These are phyloP conservation scores for Gandaritis pyraliata DNA, from an alignment of 2,888 invertebrate species.

Conservation along the genomic window DNA sequence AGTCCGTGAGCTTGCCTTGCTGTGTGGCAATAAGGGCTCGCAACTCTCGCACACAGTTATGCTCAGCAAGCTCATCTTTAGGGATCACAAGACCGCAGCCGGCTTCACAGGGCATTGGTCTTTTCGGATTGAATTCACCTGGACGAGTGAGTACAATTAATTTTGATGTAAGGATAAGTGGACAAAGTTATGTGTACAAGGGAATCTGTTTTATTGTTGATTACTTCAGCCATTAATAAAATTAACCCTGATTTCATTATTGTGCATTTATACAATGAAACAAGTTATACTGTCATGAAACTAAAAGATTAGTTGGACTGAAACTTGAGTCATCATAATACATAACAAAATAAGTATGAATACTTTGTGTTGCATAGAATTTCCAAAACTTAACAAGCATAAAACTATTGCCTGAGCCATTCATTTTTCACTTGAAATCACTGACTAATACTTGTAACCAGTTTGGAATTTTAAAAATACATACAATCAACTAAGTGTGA, in stretches of 20 bases:
- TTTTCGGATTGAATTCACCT: conserved; percentile 92
- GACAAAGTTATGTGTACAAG: neutral
- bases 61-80: conserved; percentile 96
- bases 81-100: conserved; percentile 97
- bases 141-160: conserved; percentile 9
- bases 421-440: too few species aligned
- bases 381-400: too few species aligned
- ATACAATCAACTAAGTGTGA: conserved; percentile 96
- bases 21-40: conserved; percentile 93
- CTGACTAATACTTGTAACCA: too few species aligned
- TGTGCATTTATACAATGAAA: too few species aligned
- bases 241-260: too few species aligned
- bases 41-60: conserved; percentile 96
- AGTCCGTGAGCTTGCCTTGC: conserved; percentile 93
- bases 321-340: neutral
- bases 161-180: neutral
- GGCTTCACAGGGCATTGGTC: conserved; percentile 96
- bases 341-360: neutral
- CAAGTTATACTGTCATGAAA: too few species aligned
- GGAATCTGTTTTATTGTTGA: neutral
- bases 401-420: too few species aligned
- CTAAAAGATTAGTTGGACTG: neutral
- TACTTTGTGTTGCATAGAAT: neutral
- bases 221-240: too few species aligned
- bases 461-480: conserved; percentile 64